phyloP scores from a whole-genome alignment of 2,797 vertebrate genomes.

The Moxostoma hubbsi region DNA sequence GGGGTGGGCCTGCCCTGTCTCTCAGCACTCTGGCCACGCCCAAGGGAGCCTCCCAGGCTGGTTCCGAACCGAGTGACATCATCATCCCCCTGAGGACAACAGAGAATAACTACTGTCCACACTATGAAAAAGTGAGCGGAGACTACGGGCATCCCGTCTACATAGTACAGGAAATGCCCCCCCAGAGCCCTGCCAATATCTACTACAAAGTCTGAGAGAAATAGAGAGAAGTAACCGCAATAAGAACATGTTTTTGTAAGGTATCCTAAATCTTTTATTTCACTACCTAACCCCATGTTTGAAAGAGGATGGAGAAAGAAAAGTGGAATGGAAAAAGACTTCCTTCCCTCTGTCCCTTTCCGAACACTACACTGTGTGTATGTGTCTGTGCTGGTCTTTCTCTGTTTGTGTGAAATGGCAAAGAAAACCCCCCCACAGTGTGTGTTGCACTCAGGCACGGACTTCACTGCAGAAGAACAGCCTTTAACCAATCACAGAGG shows the following conservation, averaged over 20 bases:
- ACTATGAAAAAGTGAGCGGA: constrained; percentile 91
- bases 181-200: constrained; percentile 90
- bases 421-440: constrained; percentile 13
- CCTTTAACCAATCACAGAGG: constrained; percentile 41
- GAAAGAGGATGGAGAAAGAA: constrained; percentile 27
- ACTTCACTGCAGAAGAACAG: constrained; percentile 41
- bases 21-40: constrained; percentile 87
- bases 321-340: constrained; percentile 10
- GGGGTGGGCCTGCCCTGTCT: constrained; percentile 79
- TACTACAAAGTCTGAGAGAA: constrained; percentile 87
- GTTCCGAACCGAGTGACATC: constrained; percentile 88
- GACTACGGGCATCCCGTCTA: constrained; percentile 91
- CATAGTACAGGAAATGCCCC: constrained; percentile 91
- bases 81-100: constrained; percentile 92
- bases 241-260: constrained; percentile 45
- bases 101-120: constrained; percentile 90
- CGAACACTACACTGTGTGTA: constrained; percentile 45
- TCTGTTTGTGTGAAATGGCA: constrained; percentile 11
- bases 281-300: constrained; percentile 23
- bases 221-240: constrained; percentile 14
- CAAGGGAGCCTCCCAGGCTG: constrained; percentile 83
- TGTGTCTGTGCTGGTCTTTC: constrained; percentile 31
- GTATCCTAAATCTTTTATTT: constrained; percentile 40
- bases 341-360: background rate
- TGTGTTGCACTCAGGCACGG: constrained; percentile 39